Evolutionary conservation across 37 sponge, comb jelly and placozoan genomes (phyloP).

Genomic region (Dysidea cf. avara): DNA sequence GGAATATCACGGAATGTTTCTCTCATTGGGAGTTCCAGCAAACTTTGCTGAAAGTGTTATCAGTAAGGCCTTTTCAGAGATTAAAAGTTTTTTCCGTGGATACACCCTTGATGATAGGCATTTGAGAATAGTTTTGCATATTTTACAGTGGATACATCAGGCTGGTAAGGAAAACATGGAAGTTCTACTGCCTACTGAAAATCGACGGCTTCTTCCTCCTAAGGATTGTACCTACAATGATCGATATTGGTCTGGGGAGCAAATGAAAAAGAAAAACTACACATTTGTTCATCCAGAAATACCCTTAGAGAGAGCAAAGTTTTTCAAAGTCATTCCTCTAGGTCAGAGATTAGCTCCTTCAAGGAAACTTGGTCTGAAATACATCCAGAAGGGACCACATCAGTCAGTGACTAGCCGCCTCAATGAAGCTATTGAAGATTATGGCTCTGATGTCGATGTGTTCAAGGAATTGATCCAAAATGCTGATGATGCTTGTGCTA

Average conservation of each 20-base stretch:
- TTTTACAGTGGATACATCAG: conserved; percentile 26
- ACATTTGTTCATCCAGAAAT: conserved; percentile 41
- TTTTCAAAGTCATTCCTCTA: conserved; percentile 55
- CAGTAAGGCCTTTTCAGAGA: conserved; percentile 1
- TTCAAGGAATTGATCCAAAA: conserved; percentile 88
- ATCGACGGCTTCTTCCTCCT: conserved; percentile 6
- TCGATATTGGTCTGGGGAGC: conserved; percentile 32
- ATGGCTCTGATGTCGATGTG: conserved; percentile 62
- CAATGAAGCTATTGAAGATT: conserved; percentile 57
- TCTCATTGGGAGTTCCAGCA: not conserved
- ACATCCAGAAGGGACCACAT: conserved; percentile 33
- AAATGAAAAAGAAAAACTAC: conserved; percentile 1
- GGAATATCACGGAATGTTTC: not conserved
- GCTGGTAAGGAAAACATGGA: not conserved
- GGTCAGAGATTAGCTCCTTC: conserved; percentile 55
- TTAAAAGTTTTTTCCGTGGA: not conserved
- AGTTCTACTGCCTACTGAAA: conserved; percentile 44
- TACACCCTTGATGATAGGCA: not conserved
- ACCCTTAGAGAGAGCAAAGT: conserved; percentile 19
- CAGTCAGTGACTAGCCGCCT: conserved; percentile 63
- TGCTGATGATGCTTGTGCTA: conserved; percentile 89
- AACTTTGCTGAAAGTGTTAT: conserved; percentile 2
- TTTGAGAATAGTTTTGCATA: conserved; percentile 12
- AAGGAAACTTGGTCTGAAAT: conserved; percentile 11
- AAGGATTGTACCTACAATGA: conserved; percentile 60